These are phyloP conservation scores for Lagorchestes hirsutus DNA, from an alignment of 2,797 vertebrate species.

Conservation along the genomic window DNA sequence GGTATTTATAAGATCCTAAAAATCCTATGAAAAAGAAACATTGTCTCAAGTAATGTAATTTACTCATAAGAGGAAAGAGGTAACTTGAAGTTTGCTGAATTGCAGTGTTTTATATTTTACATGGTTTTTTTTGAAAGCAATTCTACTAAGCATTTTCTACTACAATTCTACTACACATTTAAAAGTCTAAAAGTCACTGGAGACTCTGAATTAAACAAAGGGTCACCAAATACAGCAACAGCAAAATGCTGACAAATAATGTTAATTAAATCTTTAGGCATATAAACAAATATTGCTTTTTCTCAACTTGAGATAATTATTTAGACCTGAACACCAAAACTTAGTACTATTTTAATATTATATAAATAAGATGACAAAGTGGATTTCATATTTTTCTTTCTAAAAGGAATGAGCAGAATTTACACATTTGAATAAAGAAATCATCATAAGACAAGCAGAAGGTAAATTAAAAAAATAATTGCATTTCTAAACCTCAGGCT, in stretches of 20 bases:
- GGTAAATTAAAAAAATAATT: neutral
- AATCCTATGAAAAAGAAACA: neutral
- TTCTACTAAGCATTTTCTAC: neutral
- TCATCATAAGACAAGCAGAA: neutral
- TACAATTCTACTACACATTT: neutral
- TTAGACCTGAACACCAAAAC: neutral
- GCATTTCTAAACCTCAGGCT: neutral
- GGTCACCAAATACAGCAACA: neutral
- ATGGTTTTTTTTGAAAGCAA: neutral
- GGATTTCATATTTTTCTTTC: conserved; percentile 3
- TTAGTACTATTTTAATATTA: conserved; percentile 1
- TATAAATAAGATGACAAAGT: conserved; percentile 14
- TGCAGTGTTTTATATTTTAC: neutral
- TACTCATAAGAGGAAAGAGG: neutral
- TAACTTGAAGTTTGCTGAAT: neutral
- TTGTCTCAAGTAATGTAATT: neutral
- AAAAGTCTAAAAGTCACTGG: neutral
- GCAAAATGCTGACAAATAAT: neutral
- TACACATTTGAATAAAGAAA: conserved; percentile 14
- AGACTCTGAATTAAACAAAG: conserved; percentile 24
- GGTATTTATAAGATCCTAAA: neutral
- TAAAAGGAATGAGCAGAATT: neutral
- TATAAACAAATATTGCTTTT: neutral
- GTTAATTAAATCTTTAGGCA: neutral
- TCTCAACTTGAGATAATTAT: conserved; percentile 16